Percentiles rank a stretch among this genome's conserved stretches.
phyloP scores from a whole-genome alignment of 2,888 invertebrate species.

The Cephus spinipes region DNA sequence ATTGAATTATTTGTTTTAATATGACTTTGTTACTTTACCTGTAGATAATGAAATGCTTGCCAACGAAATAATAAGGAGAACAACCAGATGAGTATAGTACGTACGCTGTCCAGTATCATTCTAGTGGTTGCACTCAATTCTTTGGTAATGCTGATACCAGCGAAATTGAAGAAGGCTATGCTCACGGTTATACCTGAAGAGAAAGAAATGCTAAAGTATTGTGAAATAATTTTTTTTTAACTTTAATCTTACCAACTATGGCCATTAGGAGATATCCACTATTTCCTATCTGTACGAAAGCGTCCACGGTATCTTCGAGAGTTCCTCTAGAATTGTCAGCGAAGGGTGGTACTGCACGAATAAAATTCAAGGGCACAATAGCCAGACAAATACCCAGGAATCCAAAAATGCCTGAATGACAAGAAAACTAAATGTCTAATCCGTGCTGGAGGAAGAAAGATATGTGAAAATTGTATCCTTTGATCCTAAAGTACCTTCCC shows the following conservation, averaged over 20 bases:
- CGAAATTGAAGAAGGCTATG: constrained; percentile 94
- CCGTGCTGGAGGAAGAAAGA: background rate
- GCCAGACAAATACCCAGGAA: constrained; percentile 73
- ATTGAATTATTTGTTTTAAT: constrained; percentile 1
- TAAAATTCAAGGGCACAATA: constrained; percentile 85
- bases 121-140: constrained; percentile 92
- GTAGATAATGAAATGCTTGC: constrained; percentile 84
- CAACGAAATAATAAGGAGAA: constrained; percentile 80
- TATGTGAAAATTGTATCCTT: background rate
- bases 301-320: constrained; percentile 88
- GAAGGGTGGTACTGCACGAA: constrained; percentile 81
- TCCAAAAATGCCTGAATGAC: constrained; percentile 74
- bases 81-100: constrained; percentile 92
- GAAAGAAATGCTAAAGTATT: constrained; percentile 6
- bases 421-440: constrained; percentile 20
- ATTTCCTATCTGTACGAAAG: constrained; percentile 83
- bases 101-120: constrained; percentile 89
- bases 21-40: constrained; percentile 64
- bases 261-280: constrained; percentile 74
- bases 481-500: constrained; percentile 77
- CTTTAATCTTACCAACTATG: constrained; percentile 70
- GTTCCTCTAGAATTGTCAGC: constrained; percentile 79
- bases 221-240: constrained; percentile 11
- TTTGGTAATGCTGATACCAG: constrained; percentile 92
- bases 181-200: constrained; percentile 81